Base-by-base conservation (phyloP, 2,888 invertebrate species). In the Hemistola chrysoprasaria region DNA sequence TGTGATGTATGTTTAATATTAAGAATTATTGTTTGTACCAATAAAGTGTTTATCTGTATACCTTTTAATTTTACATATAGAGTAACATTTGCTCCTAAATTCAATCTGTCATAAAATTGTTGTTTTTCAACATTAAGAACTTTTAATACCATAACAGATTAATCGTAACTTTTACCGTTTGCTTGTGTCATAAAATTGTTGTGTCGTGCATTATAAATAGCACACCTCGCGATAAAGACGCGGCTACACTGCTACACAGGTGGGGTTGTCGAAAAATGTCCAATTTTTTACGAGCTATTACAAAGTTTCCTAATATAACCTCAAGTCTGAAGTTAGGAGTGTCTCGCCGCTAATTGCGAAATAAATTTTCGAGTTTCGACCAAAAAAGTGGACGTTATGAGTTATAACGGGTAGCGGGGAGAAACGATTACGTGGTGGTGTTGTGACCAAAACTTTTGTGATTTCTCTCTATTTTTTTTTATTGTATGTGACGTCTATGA, bases 301-400 rank as follows among this genome's bases (percentile, higher is more conserved):
- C 68, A 80, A 88, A 88, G 70, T 88, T 87, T 86, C 80, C 80
- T 82, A 84, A 87, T 88, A 16, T 16, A 2, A 2, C 4, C 2
- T 16, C 86, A 85, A 83, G 85, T 85, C 68, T 60, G 63, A 62
- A 69, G 74, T 78, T 76, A 74, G 78, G 72, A 77, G 76, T 71
- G 70, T 38, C 41, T 60, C 67, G 62, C 74, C 83, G 77, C 84
- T 87, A 88, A 88, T 88, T 88, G 77, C 86, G 72, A 84, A 78
- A 88, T 88, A 87, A 88, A 88, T 88, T 85, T 78, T 62, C 83
- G 78, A 80, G 79, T 85, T 85, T 77, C 61, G 65, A 71, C 77
- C 76, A 81, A 88, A 87, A 88, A 83, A 78, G 70, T 62, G 59
- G 64, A 42, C 57, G 64, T 55, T 52, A 56, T 84, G 81, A 86